Base-by-base conservation (phyloP, 30 jellyfish, hydroid and myxozoan species). In the Clytia hemisphaerica region DNA sequence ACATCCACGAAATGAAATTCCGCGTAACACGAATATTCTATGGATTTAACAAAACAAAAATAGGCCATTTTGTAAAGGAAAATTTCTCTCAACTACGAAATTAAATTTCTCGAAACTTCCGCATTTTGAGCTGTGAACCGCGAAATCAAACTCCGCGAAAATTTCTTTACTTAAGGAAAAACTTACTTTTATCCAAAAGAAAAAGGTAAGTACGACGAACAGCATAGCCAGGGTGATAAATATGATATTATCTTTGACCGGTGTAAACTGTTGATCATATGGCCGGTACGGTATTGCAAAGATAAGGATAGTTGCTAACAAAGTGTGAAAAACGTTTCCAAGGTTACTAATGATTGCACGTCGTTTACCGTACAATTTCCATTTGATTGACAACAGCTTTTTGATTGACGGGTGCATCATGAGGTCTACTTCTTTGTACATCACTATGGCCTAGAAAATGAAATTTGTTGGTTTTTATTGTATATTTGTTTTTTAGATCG, bases 331-430 rank as follows among this genome's bases (percentile, higher is more conserved):
- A 21, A 86, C 28, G 68, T 86, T 78, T 53, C 80, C 26, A 29
- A 65, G 27, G 61, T 78, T 49, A 10, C 69, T 74, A 21, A 66
- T 74, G 50, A 77, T 28, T 33, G 92, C 77, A 19, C 53, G 42
- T 26, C 48, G 68, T 46, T 66, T 77, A 32, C 96, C 96, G 40
- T 78, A 86, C 72, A 72, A 49, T 10, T 47, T 70, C 96, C 96
- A 86, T 25, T 86, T 86, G 22, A 73, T 87, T 27, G 78, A 91
- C 7, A 78, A 38, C 33, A 86, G 55, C 31, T 90, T 57, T 61
- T 79, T 92, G 72, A 86, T 64, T 4, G 76, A 92, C 34, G 96
- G 96, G 44, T 86, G 96, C 92, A 79, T 73, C 25, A 86, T 79
- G 14, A 86, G 73, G 14, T 87, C 73, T 28, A 71, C 67, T 46